phyloP scores from a whole-genome alignment of 2,888 invertebrate genomes.

The Agriotes lineatus region DNA sequence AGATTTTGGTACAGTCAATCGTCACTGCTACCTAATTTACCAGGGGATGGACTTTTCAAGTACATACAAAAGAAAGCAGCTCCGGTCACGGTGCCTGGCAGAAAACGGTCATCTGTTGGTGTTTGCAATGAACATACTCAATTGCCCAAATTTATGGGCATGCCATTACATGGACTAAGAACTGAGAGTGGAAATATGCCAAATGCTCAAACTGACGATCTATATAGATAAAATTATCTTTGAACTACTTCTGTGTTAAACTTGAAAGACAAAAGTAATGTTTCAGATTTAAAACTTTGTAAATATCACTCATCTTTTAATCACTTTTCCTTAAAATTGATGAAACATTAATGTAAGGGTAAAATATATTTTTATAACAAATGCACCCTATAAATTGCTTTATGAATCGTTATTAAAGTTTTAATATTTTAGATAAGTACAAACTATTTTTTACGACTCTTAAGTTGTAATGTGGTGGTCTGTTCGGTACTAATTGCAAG shows the following conservation, averaged over 20 bases:
- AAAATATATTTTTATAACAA: too few relatives aligned
- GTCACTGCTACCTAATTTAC: conserved; percentile 74
- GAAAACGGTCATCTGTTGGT: conserved; percentile 66
- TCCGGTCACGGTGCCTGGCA: conserved; percentile 44
- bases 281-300: too few relatives aligned
- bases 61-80: conserved; percentile 73
- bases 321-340: too few relatives aligned
- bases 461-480: too few relatives aligned
- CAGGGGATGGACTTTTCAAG: conserved; percentile 84
- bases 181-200: conserved; percentile 26
- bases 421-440: too few relatives aligned
- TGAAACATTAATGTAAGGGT: too few relatives aligned
- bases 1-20: conserved; percentile 80
- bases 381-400: too few relatives aligned
- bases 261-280: too few relatives aligned
- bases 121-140: conserved; percentile 56
- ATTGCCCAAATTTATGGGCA: conserved; percentile 81
- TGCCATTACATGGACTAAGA: conserved; percentile 74
- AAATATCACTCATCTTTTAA: too few relatives aligned
- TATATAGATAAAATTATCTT: conserved; percentile 26
- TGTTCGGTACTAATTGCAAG: too few relatives aligned
- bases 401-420: too few relatives aligned
- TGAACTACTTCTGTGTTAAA: background rate
- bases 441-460: too few relatives aligned
- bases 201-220: conserved; percentile 29